Evolutionary conservation across 2,888 invertebrate genomes (phyloP), one percentile per base, ranked within the genome.

Genomic region (Drosophila dives): DNA sequence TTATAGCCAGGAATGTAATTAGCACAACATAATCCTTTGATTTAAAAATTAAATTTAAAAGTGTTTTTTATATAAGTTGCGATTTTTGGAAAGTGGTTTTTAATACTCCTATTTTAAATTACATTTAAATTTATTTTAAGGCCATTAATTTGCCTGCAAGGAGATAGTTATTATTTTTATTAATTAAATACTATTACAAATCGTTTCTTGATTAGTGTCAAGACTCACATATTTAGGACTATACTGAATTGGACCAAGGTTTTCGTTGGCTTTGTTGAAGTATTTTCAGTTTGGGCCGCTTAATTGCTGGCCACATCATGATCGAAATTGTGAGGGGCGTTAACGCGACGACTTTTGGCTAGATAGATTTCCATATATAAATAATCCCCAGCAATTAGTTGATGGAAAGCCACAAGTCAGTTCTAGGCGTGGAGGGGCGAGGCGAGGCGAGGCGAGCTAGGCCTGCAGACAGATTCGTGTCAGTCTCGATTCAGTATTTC

Each of bases 331-430:
- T 80, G 45, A 49, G 68, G 72, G 83, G 76, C 78, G 76, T 83
- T 29, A 62, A 71, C 58, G 62, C 76, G 77, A 74, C 77, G 80
- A 80, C 80, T 80, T 80, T 64, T 72, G 80, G 49, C 77, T 73
- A 65, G 71, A 76, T 80, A 80, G 80, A 84, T 86, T 85, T 85
- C 81, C 86, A 84, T 74, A 80, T 63, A 78, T 86, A 84, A 85
- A 85, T 85, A 83, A 81, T 69, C 65, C 65, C 77, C 80, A 70
- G 80, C 74, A 72, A 77, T 85, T 84, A 81, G 81, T 83, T 56
- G 63, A 68, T 73, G 73, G 67, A 63, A 72, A 72, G 76, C 66
- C 80, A 63, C 74, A 71, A 76, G 78, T 72, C 75, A 58, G 56
- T n/a, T 61, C 15, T 23, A 26, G 23, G 54, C 54, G 54, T 23